phyloP scores from a whole-genome alignment of 2,113 vertebrate species.

The Alexandromys fortis region DNA sequence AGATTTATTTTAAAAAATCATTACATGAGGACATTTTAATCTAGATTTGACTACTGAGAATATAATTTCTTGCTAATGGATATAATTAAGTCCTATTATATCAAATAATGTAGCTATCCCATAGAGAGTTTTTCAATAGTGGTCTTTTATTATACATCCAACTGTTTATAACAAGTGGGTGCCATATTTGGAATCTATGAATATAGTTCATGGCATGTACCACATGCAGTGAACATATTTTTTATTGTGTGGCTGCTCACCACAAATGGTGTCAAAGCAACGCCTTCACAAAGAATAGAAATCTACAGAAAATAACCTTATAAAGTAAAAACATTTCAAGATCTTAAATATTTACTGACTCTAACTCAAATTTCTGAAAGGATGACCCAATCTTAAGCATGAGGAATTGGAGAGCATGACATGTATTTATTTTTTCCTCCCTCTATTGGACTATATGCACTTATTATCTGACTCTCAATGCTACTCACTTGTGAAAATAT shows the following conservation, averaged over 20 bases:
- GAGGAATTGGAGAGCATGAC: neutral
- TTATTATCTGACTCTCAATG: neutral
- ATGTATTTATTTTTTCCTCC: neutral
- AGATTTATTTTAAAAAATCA: slow-evolving; percentile 10
- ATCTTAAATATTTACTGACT: neutral
- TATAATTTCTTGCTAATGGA: neutral
- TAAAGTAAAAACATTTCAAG: neutral
- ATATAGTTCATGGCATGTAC: neutral
- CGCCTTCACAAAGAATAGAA: neutral
- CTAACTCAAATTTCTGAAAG: neutral
- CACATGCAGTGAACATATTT: neutral
- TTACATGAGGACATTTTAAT: neutral
- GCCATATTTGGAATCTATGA: neutral
- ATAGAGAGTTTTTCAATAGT: neutral
- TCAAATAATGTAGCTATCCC: neutral
- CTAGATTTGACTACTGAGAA: neutral
- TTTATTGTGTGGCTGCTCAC: neutral
- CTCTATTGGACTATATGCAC: neutral
- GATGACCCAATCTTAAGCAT: neutral
- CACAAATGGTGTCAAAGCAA: neutral
- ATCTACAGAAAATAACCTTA: neutral
- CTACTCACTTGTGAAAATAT: neutral
- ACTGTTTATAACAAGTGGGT: neutral
- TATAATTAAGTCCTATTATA: neutral
- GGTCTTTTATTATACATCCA: neutral